phyloP scores from a whole-genome alignment of 2,797 vertebrate genomes.

The Pseudochirops cupreus region DNA sequence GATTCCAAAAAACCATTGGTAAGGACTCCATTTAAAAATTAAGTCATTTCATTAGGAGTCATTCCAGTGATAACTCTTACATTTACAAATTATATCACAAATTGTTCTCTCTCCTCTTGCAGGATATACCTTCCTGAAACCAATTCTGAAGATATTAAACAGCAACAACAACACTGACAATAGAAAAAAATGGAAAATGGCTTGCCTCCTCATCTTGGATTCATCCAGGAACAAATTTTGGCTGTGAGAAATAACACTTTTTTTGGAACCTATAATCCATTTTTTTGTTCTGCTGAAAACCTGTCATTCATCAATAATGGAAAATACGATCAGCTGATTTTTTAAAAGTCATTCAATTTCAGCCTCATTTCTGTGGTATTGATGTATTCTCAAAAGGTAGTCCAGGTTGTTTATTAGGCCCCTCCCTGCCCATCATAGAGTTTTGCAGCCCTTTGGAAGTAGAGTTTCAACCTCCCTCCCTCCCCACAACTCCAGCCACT shows the following conservation, averaged over 20 bases:
- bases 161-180: background rate
- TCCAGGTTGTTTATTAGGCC: background rate
- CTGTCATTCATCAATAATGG: slow-evolving; percentile 41
- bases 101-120: slow-evolving; percentile 63
- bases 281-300: slow-evolving; percentile 28
- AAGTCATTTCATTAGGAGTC: slow-evolving; percentile 11
- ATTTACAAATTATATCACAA: slow-evolving; percentile 60
- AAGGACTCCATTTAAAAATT: slow-evolving; percentile 42
- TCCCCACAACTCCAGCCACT: background rate
- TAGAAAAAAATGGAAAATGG: slow-evolving; percentile 37
- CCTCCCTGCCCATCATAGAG: background rate
- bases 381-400: background rate
- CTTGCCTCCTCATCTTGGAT: slow-evolving; percentile 39
- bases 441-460: background rate
- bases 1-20: background rate
- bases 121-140: slow-evolving; percentile 61
- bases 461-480: background rate
- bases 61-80: slow-evolving; percentile 11
- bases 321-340: slow-evolving; percentile 23
- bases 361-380: too few species aligned
- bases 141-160: slow-evolving; percentile 26
- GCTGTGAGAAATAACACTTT: background rate
- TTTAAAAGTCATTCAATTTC: slow-evolving; percentile 21
- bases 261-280: background rate
- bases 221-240: slow-evolving; percentile 13